Evolutionary conservation across 2,797 vertebrate species (phyloP).

Genomic region (Micromesistius poutassou): DNA sequence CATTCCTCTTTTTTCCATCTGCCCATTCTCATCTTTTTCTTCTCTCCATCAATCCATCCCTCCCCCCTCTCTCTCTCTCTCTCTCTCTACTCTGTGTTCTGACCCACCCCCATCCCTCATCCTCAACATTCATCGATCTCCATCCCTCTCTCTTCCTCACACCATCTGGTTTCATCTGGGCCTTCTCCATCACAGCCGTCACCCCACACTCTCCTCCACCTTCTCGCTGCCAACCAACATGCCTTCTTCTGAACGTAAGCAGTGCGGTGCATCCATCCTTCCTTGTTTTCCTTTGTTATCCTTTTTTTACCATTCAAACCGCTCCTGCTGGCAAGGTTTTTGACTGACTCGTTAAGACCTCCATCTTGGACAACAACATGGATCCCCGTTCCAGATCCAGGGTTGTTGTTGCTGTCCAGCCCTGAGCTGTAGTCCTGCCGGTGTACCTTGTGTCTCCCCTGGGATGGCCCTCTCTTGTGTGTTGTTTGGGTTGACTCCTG

Average conservation of each 20-base stretch:
- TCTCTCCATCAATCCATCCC: slow-evolving; percentile 24
- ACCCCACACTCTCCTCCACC: slow-evolving; percentile 38
- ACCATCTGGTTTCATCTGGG: slow-evolving; percentile 46
- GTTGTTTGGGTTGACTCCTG: slow-evolving; percentile 35
- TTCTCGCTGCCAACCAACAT: slow-evolving; percentile 51
- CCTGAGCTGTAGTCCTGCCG: slow-evolving; percentile 22
- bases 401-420: slow-evolving; percentile 21
- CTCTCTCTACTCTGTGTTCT: slow-evolving; percentile 2
- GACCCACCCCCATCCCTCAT: neutral
- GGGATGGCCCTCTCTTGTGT: slow-evolving; percentile 49
- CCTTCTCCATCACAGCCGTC: slow-evolving; percentile 25
- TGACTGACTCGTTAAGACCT: slow-evolving; percentile 60
- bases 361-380: slow-evolving; percentile 57
- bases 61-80: neutral
- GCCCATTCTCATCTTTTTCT: slow-evolving; percentile 31
- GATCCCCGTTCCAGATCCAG: slow-evolving; percentile 51
- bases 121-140: neutral
- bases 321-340: slow-evolving; percentile 35
- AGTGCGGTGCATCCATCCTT: slow-evolving; percentile 58
- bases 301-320: neutral
- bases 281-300: neutral
- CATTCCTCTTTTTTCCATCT: slow-evolving; percentile 55
- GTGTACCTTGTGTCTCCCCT: neutral
- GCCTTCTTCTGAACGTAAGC: slow-evolving; percentile 59
- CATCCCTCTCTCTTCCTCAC: neutral